Evolutionary conservation across 2,113 vertebrate species (phyloP).

Genomic region (Hystrix brachyura): DNA sequence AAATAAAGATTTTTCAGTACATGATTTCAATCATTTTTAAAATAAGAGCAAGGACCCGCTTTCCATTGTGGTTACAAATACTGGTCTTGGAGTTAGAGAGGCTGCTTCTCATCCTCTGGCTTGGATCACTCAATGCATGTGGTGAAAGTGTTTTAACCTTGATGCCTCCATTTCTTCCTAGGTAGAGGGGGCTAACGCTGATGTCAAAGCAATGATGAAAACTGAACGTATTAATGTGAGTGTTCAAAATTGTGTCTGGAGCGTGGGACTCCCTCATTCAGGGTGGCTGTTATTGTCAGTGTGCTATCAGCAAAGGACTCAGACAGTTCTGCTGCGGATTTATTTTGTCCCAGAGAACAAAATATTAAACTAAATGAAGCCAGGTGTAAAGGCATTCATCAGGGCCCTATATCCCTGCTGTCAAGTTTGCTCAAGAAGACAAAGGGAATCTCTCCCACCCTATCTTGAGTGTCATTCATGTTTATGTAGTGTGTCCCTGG

Average conservation of each 20-base stretch:
- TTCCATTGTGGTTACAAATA: background rate
- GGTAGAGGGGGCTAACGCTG: background rate
- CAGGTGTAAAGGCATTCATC: background rate
- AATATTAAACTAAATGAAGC: background rate
- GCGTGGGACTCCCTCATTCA: background rate
- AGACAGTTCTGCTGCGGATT: background rate
- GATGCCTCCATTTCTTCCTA: background rate
- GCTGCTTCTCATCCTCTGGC: background rate
- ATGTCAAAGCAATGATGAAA: background rate
- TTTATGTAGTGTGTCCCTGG: background rate
- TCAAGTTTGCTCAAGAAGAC: background rate
- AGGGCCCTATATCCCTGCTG: background rate
- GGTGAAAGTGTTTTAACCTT: background rate
- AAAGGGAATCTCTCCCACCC: background rate
- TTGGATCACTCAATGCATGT: background rate
- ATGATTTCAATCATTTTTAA: slow-evolving; percentile 1
- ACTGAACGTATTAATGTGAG: background rate
- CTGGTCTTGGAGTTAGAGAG: background rate
- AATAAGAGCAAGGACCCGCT: background rate
- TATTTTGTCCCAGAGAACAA: background rate
- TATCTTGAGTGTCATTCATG: background rate
- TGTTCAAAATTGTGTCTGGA: background rate
- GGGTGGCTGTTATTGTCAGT: background rate
- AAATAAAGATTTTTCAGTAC: background rate
- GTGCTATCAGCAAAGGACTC: background rate